phyloP scores from a whole-genome alignment of 2,113 vertebrate genomes.

The Cyanoderma ruficeps region DNA sequence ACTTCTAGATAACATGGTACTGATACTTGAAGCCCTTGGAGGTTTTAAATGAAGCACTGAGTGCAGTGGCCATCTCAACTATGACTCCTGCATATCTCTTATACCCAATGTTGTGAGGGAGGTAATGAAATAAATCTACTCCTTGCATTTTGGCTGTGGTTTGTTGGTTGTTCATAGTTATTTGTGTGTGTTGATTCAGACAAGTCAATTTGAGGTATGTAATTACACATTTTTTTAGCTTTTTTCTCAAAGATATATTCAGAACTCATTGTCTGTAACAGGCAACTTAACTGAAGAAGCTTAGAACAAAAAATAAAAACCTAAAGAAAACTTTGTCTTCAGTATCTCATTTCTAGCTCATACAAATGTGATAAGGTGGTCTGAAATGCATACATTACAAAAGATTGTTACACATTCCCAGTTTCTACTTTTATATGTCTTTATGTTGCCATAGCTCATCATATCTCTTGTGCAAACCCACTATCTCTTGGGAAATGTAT shows the following conservation, averaged over 20 bases:
- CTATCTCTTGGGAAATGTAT: not conserved
- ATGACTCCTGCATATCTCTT: not conserved
- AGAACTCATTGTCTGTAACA: not conserved
- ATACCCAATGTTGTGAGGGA: fast-evolving
- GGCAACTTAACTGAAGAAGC: not conserved
- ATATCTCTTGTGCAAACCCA: not conserved
- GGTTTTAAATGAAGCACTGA: too few species aligned
- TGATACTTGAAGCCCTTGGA: too few species aligned
- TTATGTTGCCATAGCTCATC: not conserved
- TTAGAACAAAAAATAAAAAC: not conserved
- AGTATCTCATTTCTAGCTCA: not conserved
- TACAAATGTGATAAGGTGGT: not conserved
- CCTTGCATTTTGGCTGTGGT: not conserved
- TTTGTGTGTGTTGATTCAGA: not conserved
- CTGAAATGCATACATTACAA: not conserved
- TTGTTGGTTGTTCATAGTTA: not conserved
- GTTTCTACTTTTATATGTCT: not conserved
- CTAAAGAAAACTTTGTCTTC: not conserved
- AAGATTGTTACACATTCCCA: not conserved
- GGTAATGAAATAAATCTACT: not conserved
- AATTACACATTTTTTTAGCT: not conserved
- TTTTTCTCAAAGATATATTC: not conserved
- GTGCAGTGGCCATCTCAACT: too few species aligned
- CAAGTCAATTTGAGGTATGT: not conserved
- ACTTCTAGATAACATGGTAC: too few species aligned